Evolutionary conservation across 2,888 invertebrate genomes (phyloP), one percentile per base, ranked within the genome.

Genomic region (Cyclophora albipunctata): DNA sequence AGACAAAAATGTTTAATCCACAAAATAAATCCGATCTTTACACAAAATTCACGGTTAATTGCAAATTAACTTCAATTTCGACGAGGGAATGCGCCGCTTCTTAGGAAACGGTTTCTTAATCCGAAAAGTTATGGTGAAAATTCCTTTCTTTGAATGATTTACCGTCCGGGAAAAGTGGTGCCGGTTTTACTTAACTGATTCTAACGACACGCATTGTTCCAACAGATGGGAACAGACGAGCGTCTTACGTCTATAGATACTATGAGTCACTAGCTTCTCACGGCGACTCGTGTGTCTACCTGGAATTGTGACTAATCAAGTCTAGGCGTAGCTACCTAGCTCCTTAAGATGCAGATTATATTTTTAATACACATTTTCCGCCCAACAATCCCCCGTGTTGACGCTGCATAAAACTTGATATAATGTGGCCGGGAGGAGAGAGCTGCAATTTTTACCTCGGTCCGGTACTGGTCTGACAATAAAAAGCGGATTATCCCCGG

Each of bases 401-500:
- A 59, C 50, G 55, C 59, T 54, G 59, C 59, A 57, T 60, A 63
- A 55, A 59, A 60, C 53, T 50, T 54, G 54, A 59, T 65, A 62
- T 57, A 66, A 59, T 60, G 62, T 57, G 60, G 54, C 55, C 55
- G 54, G 45, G 57, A 58, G 63, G 65, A 66, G 66, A 72, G 65
- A 67, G 69, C 68, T 66, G 58, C 40, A 45, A 59, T 72, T 66
- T 69, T 69, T 71, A 67, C 41, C 50, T 46, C 42, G 48, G 53
- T 58, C 49, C 49, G 52, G 57, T 61, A 58, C 61, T 60, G 57
- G 63, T 62, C 68, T 62, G 58, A 76, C 68, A 79, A 78, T 76
- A 81, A 79, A 79, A 81, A 78, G 71, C 72, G 67, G 76, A 76
- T 81, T 75, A 79, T 76, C 78, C 71, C 66, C 75, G 71, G 73